Conservation (phyloP, 2,888 invertebrate genomes). For the Diarsia brunnea region DNA sequence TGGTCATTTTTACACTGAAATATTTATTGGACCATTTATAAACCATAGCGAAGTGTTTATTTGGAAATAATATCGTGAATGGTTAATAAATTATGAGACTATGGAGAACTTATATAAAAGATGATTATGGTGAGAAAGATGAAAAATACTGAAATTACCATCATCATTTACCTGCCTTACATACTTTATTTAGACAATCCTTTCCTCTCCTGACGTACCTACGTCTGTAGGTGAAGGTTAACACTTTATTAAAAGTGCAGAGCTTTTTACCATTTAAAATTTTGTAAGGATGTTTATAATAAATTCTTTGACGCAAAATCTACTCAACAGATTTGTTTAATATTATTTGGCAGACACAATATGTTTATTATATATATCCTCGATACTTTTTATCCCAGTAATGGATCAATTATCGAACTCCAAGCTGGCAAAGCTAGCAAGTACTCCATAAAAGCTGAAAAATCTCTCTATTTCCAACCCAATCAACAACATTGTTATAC, state of each 20-base stretch:
- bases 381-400: too few relatives aligned
- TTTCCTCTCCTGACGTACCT: background rate
- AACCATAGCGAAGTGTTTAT: background rate
- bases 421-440: too few relatives aligned
- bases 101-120: background rate
- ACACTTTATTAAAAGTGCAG: background rate
- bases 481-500: conserved; percentile 14
- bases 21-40: background rate
- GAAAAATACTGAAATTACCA: background rate
- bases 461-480: background rate
- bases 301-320: background rate
- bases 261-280: background rate
- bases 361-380: too few relatives aligned
- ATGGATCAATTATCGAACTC: too few relatives aligned
- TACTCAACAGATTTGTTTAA: background rate
- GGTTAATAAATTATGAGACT: background rate
- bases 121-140: background rate
- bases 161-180: too few relatives aligned
- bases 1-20: background rate
- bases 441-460: too few relatives aligned
- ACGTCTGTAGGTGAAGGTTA: too few relatives aligned
- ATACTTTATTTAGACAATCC: background rate
- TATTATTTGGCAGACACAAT: too few relatives aligned
- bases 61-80: background rate
- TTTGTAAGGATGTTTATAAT: background rate